Evolutionary conservation across 30 jellyfish, hydroid and myxozoan species (phyloP).

Genomic region (Aurelia sp.): DNA sequence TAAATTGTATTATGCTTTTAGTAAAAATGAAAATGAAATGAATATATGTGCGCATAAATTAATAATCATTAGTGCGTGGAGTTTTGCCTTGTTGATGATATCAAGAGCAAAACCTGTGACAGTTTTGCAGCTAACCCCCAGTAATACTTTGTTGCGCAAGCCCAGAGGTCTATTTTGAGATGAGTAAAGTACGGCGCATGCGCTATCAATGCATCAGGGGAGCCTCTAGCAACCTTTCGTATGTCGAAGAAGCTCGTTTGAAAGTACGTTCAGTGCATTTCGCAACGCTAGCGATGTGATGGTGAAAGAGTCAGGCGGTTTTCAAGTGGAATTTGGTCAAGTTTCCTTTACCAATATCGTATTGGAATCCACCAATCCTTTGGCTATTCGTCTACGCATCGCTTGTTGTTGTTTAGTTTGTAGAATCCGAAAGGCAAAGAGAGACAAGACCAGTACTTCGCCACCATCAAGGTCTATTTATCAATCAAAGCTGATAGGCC

Average conservation of each 20-base stretch:
- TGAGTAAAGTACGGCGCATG: no score
- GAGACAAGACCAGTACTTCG: background rate
- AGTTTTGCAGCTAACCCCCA: no score
- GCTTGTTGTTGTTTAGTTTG: background rate
- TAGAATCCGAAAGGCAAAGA: background rate
- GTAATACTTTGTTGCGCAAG: no score
- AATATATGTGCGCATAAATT: slow-evolving; percentile 53
- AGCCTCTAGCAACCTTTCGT: no score
- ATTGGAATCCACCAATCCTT: slow-evolving; percentile 23
- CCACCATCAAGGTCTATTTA: no score
- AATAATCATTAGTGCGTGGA: slow-evolving; percentile 70
- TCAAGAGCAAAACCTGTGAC: no score
- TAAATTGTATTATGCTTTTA: no score
- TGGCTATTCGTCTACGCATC: slow-evolving; percentile 25
- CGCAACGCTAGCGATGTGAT: slow-evolving; percentile 65
- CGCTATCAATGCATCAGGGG: no score
- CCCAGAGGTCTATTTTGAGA: background rate
- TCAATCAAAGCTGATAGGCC: no score
- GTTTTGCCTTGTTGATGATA: slow-evolving; percentile 6
- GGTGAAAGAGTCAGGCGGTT: slow-evolving; percentile 21
- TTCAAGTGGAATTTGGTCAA: slow-evolving; percentile 51
- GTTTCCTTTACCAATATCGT: slow-evolving; percentile 20
- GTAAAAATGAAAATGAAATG: no score
- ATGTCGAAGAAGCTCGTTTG: slow-evolving; percentile 1
- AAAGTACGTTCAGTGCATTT: slow-evolving; percentile 48